These are phyloP conservation scores for Criorhina ranunculi DNA, from an alignment of 2,888 invertebrate species.

Conservation along the genomic window DNA sequence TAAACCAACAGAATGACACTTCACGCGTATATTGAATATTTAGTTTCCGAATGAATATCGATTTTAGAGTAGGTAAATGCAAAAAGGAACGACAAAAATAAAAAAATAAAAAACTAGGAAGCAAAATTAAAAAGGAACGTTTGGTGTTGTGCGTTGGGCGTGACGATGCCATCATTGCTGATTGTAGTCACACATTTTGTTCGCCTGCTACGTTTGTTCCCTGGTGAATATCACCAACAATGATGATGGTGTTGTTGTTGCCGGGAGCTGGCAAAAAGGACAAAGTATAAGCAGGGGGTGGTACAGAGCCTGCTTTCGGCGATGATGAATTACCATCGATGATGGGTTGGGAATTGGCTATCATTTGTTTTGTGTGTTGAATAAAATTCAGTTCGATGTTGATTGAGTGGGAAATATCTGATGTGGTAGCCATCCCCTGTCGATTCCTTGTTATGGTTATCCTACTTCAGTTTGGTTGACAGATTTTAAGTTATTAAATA, in stretches of 20 bases:
- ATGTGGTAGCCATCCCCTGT: constrained; percentile 39
- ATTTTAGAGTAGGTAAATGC: constrained; percentile 17
- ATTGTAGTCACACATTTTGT: constrained; percentile 51
- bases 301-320: constrained; percentile 15
- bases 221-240: constrained; percentile 24
- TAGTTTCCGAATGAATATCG: constrained; percentile 36
- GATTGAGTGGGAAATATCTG: constrained; percentile 65
- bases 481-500: constrained; percentile 51
- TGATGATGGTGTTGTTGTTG: constrained; percentile 34
- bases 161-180: constrained; percentile 6
- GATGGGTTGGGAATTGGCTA: constrained; percentile 67
- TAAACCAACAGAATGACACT: constrained; percentile 24
- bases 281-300: not conserved
- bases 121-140: constrained; percentile 14
- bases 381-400: constrained; percentile 54
- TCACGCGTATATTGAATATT: constrained; percentile 20
- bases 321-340: constrained; percentile 61
- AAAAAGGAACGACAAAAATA: constrained; percentile 4
- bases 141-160: constrained; percentile 12
- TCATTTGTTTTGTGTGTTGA: constrained; percentile 63
- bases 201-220: constrained; percentile 10
- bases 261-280: not conserved
- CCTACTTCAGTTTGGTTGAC: constrained; percentile 55
- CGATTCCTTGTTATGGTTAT: constrained; percentile 44
- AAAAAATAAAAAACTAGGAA: constrained; percentile 17